phyloP scores from a whole-genome alignment of 2,113 vertebrate species.

The Protobothrops flavoviridis region DNA sequence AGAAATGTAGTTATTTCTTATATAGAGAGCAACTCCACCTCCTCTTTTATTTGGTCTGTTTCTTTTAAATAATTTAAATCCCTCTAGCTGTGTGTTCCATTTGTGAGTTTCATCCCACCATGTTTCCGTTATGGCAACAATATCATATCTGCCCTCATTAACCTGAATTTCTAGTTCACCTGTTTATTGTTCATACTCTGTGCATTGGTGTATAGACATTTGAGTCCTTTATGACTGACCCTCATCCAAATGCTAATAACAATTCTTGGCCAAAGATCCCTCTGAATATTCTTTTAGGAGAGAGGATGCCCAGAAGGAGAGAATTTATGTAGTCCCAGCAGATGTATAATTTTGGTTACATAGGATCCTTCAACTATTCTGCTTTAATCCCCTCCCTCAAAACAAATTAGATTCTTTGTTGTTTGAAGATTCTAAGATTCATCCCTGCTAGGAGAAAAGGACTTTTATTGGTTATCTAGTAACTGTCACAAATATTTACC shows the following conservation, averaged over 20 bases:
- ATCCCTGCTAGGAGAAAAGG: conserved; percentile 48
- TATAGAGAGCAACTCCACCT: too few species aligned
- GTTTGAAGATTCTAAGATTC: conserved; percentile 67
- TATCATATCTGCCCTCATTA: too few species aligned
- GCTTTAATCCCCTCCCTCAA: conserved; percentile 65
- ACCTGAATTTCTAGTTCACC: too few species aligned
- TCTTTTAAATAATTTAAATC: too few species aligned
- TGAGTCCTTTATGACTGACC: too few species aligned
- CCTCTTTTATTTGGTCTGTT: too few species aligned
- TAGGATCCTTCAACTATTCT: conserved; percentile 54
- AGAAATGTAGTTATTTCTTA: too few species aligned
- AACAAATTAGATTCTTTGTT: conserved; percentile 72
- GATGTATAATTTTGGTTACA: conserved; percentile 67
- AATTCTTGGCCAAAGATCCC: conserved; percentile 60
- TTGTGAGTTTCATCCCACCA: too few species aligned
- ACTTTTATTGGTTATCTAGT: conserved; percentile 64
- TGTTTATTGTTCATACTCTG: too few species aligned
- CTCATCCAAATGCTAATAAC: conserved; percentile 62
- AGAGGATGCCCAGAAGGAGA: conserved; percentile 50
- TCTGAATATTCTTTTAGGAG: conserved; percentile 62
- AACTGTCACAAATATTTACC: conserved; percentile 61
- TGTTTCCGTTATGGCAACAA: too few species aligned
- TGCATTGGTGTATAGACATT: too few species aligned
- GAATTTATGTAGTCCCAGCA: conserved; percentile 62
- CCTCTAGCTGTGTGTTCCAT: too few species aligned